These are phyloP conservation scores for Orussus abietinus DNA, from an alignment of 1,140 invertebrate species.

Conservation along the genomic window DNA sequence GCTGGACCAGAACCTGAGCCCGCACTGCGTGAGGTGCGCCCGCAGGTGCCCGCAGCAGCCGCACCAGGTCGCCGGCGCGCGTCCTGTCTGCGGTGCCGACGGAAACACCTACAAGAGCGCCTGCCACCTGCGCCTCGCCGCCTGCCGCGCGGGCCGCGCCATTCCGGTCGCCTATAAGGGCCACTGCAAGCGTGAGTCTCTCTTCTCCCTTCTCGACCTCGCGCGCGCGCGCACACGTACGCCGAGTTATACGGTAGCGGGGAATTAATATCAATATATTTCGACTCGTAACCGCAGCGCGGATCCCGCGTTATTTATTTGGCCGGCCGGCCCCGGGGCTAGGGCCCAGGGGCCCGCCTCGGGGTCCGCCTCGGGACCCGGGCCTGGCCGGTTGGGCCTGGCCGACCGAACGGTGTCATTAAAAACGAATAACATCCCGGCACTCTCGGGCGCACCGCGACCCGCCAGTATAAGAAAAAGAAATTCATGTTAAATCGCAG, in stretches of 20 bases:
- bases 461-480: not conserved
- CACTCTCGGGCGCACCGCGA: too few species aligned
- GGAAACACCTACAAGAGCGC: constrained; percentile 81
- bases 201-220: not conserved
- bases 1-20: constrained; percentile 78
- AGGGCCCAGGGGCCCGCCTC: not conserved
- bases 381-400: not conserved
- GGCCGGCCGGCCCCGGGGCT: constrained; percentile 1
- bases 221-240: not conserved
- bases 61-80: constrained; percentile 48
- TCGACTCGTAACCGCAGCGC: constrained; percentile 1
- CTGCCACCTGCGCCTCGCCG: constrained; percentile 78
- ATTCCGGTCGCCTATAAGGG: constrained; percentile 84
- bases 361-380: not conserved
- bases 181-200: constrained; percentile 70
- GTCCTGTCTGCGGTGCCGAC: constrained; percentile 81
- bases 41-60: constrained; percentile 60
- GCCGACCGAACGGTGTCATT: constrained; percentile 7
- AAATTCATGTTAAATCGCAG: constrained; percentile 1
- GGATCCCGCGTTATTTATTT: constrained; percentile 8
- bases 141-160: constrained; percentile 75
- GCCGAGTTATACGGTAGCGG: constrained; percentile 18
- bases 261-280: constrained; percentile 22
- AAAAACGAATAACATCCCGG: constrained; percentile 6
- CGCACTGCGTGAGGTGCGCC: constrained; percentile 77